A percentile compares a stretch with the other conserved stretches of the same genome.
phyloP scores from a whole-genome alignment of 2,113 vertebrate species.

The Azemiops feae region DNA sequence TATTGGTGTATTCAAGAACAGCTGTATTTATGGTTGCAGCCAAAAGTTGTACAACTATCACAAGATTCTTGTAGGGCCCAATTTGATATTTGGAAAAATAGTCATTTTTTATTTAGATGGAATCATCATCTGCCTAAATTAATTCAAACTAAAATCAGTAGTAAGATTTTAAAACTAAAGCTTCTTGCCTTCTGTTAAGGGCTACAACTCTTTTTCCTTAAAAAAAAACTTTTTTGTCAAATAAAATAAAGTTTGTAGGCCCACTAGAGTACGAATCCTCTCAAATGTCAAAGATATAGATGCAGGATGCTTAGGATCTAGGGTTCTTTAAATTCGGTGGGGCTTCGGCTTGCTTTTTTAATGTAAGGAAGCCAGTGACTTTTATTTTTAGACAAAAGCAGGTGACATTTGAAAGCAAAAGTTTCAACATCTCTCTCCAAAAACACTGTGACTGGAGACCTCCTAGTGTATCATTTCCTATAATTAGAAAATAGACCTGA shows the following conservation, averaged over 20 bases:
- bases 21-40: constrained; percentile 1
- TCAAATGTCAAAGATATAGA: background rate
- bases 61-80: background rate
- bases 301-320: background rate
- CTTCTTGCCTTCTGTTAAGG: background rate
- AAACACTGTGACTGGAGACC: background rate
- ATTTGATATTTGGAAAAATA: background rate
- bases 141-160: background rate
- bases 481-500: background rate
- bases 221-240: background rate
- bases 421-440: background rate
- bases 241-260: background rate
- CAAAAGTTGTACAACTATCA: background rate
- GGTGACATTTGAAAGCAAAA: background rate
- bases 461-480: background rate
- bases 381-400: background rate
- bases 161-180: background rate
- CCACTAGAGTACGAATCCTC: background rate
- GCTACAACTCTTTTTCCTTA: background rate
- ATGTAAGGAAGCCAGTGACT: background rate
- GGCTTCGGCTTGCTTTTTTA: background rate
- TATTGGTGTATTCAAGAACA: constrained; percentile 15
- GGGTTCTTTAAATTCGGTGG: background rate
- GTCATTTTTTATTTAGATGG: background rate
- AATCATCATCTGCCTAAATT: background rate